Evolutionary conservation across 2,888 invertebrate species (phyloP), one percentile per base, ranked within the genome.

Genomic region (Adelognathus sp.): DNA sequence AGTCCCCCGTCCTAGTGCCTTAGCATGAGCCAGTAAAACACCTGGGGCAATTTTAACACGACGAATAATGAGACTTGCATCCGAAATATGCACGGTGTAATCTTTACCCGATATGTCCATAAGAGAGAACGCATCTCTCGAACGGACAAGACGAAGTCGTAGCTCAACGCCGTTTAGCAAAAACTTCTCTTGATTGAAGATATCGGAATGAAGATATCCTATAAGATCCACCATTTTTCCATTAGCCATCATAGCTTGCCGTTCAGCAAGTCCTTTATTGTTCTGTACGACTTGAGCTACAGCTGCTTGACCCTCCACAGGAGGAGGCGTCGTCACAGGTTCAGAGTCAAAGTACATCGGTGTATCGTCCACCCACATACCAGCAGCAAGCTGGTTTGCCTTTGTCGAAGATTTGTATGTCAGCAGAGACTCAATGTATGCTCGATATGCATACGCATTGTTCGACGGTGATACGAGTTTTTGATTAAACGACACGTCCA

Each of bases 121-220:
- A 6, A 85, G 46, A 11, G 76, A 54, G 70, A 81, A 82, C 7
- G 69, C 18, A 27, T 84, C 80, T n/a, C n/a, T n/a, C n/a, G n/a
- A n/a, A n/a, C n/a, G n/a, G n/a, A n/a, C n/a, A n/a, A n/a, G n/a
- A n/a, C 80, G 66, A 2, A 84, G 3, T 29, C 78, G 33, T 33
- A 85, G 31, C 36, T 84, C 83, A 0, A 86, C 81, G 1, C 81
- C 81, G 56, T 84, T 85, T 46, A 18, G 7, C 18, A 16, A 85
- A 29, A 77, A 82, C n/a, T n/a, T n/a, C n/a, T n/a, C n/a, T n/a
- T n/a, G n/a, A n/a, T n/a, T n/a, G n/a, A n/a, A n/a, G n/a, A n/a
- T n/a, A n/a, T n/a, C n/a, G n/a, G n/a, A n/a, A n/a, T n/a, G n/a
- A n/a, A n/a, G n/a, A n/a, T n/a, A 79, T 54, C 81, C 81, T 11